Base-by-base conservation (phyloP, 2,113 vertebrate species). In the Sciurus niger region DNA sequence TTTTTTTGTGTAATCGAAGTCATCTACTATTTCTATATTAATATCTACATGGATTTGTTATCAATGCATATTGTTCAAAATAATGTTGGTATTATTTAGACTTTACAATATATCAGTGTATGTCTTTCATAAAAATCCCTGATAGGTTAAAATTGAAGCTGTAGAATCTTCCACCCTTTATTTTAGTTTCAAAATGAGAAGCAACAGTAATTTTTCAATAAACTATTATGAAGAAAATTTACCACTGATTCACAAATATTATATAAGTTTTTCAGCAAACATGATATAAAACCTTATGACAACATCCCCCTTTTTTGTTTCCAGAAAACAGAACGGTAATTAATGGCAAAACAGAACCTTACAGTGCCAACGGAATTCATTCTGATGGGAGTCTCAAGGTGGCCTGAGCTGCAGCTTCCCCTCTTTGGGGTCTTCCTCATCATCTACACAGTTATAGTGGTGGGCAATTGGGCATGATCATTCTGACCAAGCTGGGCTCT, bases 391-490 rank as follows among this genome's bases (percentile, higher is more conserved):
- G 55, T 98, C 93, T 97, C 97, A 0, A 84, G 93, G 34, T 43
- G 16, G 3, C 76, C 22, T 0, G 96, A 97, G 46, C 80, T 97
- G 9, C 93, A 98, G n/a, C 16, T 34, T 1, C 76, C 72, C 0
- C 97, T 98, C 25, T 98, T 98, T 0, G 72, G 90, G 13, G 2
- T 95, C 9, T 91, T 98, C 34, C 84, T 98, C 10, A 6, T 60
- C 25, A 83, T 98, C 89, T 98, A 97, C 8, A 4, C 14, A 2
- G 0, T 60, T 90, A 98, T 97, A 16, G 72, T 98, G 48, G 0
- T 98, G 77, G 97, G 97, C 6, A 98, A 98, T 0, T 24, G 2
- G 97, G 97, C 24, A 95, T 98, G 77, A 97, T 98, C 3, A 0
- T 94, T 30, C 4, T 97, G 73, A 98, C 97, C 79, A 65, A 6